Base-by-base conservation (phyloP, 2,888 invertebrate species). In the Argyresthia goedartella region DNA sequence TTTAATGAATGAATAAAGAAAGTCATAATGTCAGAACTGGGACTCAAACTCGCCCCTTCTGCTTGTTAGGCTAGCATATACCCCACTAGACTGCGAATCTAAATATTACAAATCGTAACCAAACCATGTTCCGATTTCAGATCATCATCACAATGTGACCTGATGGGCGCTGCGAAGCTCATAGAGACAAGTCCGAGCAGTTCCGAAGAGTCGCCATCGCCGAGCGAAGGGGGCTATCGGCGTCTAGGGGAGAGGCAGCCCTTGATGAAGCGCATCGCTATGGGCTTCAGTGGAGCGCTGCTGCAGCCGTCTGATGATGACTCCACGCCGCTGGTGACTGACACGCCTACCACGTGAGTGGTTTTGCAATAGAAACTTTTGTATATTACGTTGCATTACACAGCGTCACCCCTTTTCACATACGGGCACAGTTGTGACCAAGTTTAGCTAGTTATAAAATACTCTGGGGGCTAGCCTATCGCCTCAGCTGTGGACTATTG, bases 151-250 rank as follows among this genome's bases (percentile, higher is more conserved):
- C 73, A 73, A 80, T 84, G 82, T 79, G 68, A 77, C 64, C 69
- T 67, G 58, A 74, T 80, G 80, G 79, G 80, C 13, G 70, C 71
- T 16, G 63, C 73, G 34, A 70, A 71, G 62, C 65, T 73, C 51
- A 68, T 71, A 73, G 85, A 81, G 62, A 72, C 73, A 14, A 84
- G 81, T 46, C 91, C 91, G 36, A 91, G 90, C 76, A 93, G 92
- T 71, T 95, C 94, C 61, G 95, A 95, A 75, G 95, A 95, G 82
- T 94, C 94, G 69, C 93, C 93, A 80, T 95, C 95, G 9, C 95
- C 95, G 48, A 94, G 94, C 50, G 95, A 95, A 86, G 94, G 93
- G 82, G 93, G 94, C 69, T 95, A 94, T 81, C 91, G 94, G 72
- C 88, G 94, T 65, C 89, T 95, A 70, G 89, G 90, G 56, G 93